Percentiles rank a stretch among this genome's conserved stretches.
Evolutionary conservation across 2,797 vertebrate species (phyloP).

Genomic region (Pseudomugil tenellus): DNA sequence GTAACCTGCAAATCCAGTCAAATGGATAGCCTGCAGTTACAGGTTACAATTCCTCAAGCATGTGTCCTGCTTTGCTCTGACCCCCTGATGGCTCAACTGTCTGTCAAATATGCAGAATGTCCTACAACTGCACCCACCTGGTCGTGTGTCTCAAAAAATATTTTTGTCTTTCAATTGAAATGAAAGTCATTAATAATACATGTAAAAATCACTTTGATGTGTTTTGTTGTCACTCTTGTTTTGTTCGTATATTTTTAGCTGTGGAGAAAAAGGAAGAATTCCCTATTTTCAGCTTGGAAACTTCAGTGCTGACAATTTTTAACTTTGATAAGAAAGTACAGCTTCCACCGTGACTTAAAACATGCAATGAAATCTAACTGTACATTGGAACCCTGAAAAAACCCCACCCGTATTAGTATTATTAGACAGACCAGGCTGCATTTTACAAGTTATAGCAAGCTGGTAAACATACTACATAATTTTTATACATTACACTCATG

Average conservation of each 20-base stretch:
- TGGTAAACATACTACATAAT: background rate
- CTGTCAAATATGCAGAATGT: conserved; percentile 48
- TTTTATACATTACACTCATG: background rate
- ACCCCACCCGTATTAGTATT: background rate
- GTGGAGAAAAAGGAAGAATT: background rate
- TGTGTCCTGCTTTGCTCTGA: conserved; percentile 2
- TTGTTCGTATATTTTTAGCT: background rate
- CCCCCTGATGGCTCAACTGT: conserved; percentile 56
- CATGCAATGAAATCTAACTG: background rate
- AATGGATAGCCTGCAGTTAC: conserved; percentile 17
- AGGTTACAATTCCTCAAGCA: conserved; percentile 41
- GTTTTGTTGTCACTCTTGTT: background rate
- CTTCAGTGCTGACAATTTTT: conserved; percentile 6
- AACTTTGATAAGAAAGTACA: background rate
- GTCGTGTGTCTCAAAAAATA: conserved; percentile 5
- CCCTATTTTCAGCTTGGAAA: conserved; percentile 7
- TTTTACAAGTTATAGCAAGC: background rate
- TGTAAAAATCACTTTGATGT: conserved; percentile 23
- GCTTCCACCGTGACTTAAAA: background rate
- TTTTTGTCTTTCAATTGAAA: conserved; percentile 14
- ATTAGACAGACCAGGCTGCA: background rate
- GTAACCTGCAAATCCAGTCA: conserved; percentile 7
- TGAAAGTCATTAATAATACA: conserved; percentile 36
- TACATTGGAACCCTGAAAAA: background rate
- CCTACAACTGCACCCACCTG: conserved; percentile 26